Evolutionary conservation across 2,113 vertebrate genomes (phyloP), one percentile per base, ranked within the genome.

Genomic region (Thermophis baileyi): DNA sequence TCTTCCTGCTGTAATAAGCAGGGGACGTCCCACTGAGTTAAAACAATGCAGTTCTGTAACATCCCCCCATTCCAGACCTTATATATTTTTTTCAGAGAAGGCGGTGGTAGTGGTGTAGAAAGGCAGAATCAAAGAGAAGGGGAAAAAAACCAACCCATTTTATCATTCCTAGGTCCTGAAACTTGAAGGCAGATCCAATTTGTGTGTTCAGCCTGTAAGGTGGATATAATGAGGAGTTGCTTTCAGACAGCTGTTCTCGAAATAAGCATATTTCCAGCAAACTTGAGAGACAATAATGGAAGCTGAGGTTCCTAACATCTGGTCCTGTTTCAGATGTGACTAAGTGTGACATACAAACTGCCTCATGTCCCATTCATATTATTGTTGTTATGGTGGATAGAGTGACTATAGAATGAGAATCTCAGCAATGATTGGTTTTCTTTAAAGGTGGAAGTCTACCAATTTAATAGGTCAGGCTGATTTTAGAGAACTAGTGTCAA

Each of bases 1-100:
- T 30, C 89, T 50, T 88, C 40, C 89, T 88, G 89, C n/a, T n/a
- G 57, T 91, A 93, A 93, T 91, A 90, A 93, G 50, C 40, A 49
- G 50, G 25, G 10, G 44, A n/a, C 5, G 1, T 20, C 89, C 57
- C 11, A 50, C 85, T 93, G 92, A 89, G 92, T 20, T 89, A 54
- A 85, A 89, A 54, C 49, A 54, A 86, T 18, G n/a, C 69, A 90
- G 30, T 69, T 54, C n/a, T 57, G 5, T 46, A 53, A 40, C 44
- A 85, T 7, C 2, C 60, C 69, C 27, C 24, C 30, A 63, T 63
- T 44, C 46, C 47, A 51, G 46, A 49, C 85, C 54, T 30, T 87
- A 46, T n/a, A 46, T 86, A 27, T 51, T 55, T 54, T 20, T 49
- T 47, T 81, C 88, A 46, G 46, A 90, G 54, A 50, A 86, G 49